These are phyloP conservation scores for Megathymus violae DNA, from an alignment of 1,140 invertebrate genomes.

Conservation along the genomic window DNA sequence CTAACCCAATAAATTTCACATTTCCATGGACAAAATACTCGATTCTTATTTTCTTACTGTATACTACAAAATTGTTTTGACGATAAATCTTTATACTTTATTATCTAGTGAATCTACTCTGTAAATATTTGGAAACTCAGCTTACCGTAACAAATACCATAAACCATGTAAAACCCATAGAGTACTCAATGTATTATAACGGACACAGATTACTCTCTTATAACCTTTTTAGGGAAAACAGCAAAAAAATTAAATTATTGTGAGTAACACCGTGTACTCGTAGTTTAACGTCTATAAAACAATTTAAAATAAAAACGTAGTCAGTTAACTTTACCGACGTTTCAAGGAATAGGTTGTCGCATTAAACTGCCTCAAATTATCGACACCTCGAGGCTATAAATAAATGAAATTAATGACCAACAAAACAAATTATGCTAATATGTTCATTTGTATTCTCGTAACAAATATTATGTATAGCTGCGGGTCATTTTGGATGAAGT, in stretches of 20 bases:
- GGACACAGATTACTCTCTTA: too few species aligned
- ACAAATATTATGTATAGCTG: constrained; percentile 24
- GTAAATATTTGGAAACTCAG: too few species aligned
- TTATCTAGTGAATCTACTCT: too few species aligned
- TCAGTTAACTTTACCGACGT: constrained; percentile 17
- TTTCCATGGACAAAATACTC: not conserved
- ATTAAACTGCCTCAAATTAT: constrained; percentile 18
- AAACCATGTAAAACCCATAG: too few species aligned
- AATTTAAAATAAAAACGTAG: constrained; percentile 4
- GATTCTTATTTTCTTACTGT: not conserved
- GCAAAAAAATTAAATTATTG: too few species aligned
- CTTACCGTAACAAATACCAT: too few species aligned
- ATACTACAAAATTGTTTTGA: too few species aligned
- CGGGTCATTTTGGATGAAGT: constrained; percentile 14
- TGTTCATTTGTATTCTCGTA: constrained; percentile 34
- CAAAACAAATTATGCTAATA: constrained; percentile 35
- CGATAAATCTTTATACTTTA: too few species aligned
- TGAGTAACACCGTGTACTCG: too few species aligned
- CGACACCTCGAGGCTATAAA: constrained; percentile 17
- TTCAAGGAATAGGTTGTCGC: constrained; percentile 21
- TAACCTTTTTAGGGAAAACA: too few species aligned
- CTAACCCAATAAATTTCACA: constrained; percentile 34
- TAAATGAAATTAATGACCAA: constrained; percentile 34
- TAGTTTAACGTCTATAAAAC: too few species aligned
- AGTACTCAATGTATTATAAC: too few species aligned